These are phyloP conservation scores for Anolis apletophallus DNA, from an alignment of 2,797 vertebrate genomes.

Conservation along the genomic window DNA sequence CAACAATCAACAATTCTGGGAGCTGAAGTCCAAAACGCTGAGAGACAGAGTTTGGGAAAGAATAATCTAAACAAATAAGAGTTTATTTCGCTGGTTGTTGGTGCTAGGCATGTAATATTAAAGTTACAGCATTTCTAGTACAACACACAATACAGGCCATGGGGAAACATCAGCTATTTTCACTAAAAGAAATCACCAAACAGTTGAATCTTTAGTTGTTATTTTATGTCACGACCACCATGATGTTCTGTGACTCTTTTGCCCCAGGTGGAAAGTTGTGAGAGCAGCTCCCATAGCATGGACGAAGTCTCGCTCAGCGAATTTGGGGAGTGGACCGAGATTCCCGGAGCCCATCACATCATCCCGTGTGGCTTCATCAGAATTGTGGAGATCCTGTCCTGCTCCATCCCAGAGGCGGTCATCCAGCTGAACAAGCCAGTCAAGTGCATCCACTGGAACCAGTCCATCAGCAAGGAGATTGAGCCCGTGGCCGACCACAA, in stretches of 20 bases:
- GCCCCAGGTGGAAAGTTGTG: conserved; percentile 96
- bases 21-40: no score
- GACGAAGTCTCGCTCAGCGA: conserved; percentile 98
- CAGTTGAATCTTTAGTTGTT: no score
- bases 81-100: neutral
- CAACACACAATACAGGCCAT: no score
- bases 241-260: conserved; percentile 59
- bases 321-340: conserved; percentile 99
- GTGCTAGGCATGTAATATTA: no score
- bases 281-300: conserved; percentile 98
- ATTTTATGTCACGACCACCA: neutral
- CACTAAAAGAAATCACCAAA: no score
- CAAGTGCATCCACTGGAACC: conserved; percentile 95
- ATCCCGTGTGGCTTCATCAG: conserved; percentile 96
- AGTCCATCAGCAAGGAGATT: conserved; percentile 86
- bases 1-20: no score
- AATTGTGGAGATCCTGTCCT: conserved; percentile 91
- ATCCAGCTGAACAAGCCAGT: conserved; percentile 91
- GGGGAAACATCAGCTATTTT: no score
- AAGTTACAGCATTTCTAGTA: no score
- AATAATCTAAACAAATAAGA: no score
- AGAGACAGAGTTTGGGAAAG: no score
- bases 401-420: conserved; percentile 87
- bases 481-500: conserved; percentile 85
- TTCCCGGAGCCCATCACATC: conserved; percentile 95